A percentile compares a stretch with the other conserved stretches of the same genome.
These are phyloP conservation scores for Porites evermanni DNA, from an alignment of 92 coral and sea anemone genomes.

Conservation along the genomic window DNA sequence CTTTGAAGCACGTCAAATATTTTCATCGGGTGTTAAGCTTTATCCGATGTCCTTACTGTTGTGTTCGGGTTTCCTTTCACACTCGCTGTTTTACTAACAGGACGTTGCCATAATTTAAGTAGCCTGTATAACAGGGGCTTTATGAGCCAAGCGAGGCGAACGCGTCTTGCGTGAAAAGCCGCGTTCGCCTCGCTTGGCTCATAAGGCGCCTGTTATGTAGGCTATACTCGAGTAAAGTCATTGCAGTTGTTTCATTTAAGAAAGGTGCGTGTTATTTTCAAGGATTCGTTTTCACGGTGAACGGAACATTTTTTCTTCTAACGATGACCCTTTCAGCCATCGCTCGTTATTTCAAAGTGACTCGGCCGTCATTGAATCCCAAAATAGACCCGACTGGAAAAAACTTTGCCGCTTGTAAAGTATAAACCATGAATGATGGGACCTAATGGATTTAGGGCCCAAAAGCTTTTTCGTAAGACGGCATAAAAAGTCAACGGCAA, in stretches of 20 bases:
- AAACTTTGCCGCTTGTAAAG: too few species aligned
- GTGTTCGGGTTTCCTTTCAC: not conserved
- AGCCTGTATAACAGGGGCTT: too few species aligned
- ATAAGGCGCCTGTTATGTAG: too few species aligned
- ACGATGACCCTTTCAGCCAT: constrained; percentile 20
- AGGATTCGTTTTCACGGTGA: constrained; percentile 10
- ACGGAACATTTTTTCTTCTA: not conserved
- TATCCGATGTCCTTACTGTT: not conserved
- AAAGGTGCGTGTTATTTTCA: not conserved
- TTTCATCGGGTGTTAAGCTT: not conserved
- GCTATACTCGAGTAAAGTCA: too few species aligned
- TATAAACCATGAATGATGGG: too few species aligned
- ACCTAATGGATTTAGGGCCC: too few species aligned
- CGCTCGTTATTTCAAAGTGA: constrained; percentile 19
- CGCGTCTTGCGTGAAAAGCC: too few species aligned
- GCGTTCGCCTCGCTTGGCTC: too few species aligned
- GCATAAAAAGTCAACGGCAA: too few species aligned
- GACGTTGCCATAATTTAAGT: not conserved
- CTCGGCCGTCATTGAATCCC: not conserved
- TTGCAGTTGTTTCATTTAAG: not conserved
- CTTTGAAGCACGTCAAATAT: constrained; percentile 1
- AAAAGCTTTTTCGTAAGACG: too few species aligned
- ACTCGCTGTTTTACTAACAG: not conserved
- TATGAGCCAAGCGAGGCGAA: too few species aligned
- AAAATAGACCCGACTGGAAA: too few species aligned